phyloP scores from a whole-genome alignment of 2,113 vertebrate genomes.

The Poeciliopsis turrubarensis region DNA sequence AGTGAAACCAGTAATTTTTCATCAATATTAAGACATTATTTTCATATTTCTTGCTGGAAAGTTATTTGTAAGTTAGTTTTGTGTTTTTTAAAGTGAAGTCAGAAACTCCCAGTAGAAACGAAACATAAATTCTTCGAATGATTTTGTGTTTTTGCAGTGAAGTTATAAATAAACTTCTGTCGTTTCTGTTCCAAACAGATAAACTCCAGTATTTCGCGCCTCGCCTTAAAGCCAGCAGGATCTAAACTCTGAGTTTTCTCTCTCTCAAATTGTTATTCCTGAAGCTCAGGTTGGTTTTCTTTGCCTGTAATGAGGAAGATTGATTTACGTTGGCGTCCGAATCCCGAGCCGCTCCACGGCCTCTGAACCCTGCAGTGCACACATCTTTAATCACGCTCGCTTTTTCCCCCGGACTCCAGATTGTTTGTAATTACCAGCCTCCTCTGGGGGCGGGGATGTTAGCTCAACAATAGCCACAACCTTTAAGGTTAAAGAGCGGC shows the following conservation, averaged over 20 bases:
- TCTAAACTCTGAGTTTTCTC: constrained; percentile 60
- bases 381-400: constrained; percentile 64
- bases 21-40: too few relatives aligned
- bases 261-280: constrained; percentile 43
- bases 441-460: constrained; percentile 51
- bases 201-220: too few relatives aligned
- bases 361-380: constrained; percentile 53
- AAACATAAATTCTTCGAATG: too few relatives aligned
- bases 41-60: too few relatives aligned
- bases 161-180: too few relatives aligned
- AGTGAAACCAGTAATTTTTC: too few relatives aligned
- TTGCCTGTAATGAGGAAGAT: constrained; percentile 63
- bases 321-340: constrained; percentile 59
- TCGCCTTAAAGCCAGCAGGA: too few relatives aligned
- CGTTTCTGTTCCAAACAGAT: too few relatives aligned
- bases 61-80: too few relatives aligned
- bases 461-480: constrained; percentile 59
- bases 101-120: too few relatives aligned
- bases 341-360: constrained; percentile 40
- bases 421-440: constrained; percentile 66
- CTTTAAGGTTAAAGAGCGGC: constrained; percentile 51
- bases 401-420: constrained; percentile 62
- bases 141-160: too few relatives aligned
- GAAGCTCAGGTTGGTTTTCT: constrained; percentile 34
- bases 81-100: too few relatives aligned